These are phyloP conservation scores for Rotaria socialis DNA, from an alignment of 2,888 invertebrate species.

Conservation along the genomic window DNA sequence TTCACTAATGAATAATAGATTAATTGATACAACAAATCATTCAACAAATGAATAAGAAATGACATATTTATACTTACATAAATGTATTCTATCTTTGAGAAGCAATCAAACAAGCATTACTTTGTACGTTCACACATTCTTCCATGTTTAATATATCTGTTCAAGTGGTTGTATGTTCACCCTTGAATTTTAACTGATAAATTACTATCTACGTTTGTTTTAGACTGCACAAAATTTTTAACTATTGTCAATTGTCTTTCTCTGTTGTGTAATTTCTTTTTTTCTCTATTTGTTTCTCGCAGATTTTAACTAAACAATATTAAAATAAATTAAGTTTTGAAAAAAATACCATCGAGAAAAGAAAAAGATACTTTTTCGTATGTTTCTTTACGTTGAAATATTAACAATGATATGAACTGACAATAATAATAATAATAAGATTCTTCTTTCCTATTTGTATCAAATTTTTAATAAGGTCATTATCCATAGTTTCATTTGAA, in stretches of 20 bases:
- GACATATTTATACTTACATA: neutral
- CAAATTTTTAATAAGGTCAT: too few relatives aligned
- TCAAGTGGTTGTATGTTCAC: neutral
- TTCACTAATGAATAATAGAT: neutral
- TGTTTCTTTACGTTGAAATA: too few relatives aligned
- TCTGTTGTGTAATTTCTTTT: neutral
- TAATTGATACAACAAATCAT: conserved; percentile 28
- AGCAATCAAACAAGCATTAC: neutral
- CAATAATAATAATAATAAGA: too few relatives aligned
- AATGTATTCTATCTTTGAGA: neutral
- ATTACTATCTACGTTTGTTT: neutral
- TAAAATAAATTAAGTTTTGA: neutral
- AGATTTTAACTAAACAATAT: neutral
- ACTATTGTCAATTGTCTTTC: conserved; percentile 27
- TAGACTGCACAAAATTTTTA: neutral
- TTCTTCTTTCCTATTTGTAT: too few relatives aligned
- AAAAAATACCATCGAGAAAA: neutral
- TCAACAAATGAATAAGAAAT: neutral
- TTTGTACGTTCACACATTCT: neutral
- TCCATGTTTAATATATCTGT: neutral
- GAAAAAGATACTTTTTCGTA: too few relatives aligned
- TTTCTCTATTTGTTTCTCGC: neutral
- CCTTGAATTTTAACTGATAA: neutral
- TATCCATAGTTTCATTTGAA: too few relatives aligned
- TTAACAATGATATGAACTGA: too few relatives aligned